Evolutionary conservation across 2,113 vertebrate genomes (phyloP), one percentile per base, ranked within the genome.

Genomic region (Marcusenius ussheri): DNA sequence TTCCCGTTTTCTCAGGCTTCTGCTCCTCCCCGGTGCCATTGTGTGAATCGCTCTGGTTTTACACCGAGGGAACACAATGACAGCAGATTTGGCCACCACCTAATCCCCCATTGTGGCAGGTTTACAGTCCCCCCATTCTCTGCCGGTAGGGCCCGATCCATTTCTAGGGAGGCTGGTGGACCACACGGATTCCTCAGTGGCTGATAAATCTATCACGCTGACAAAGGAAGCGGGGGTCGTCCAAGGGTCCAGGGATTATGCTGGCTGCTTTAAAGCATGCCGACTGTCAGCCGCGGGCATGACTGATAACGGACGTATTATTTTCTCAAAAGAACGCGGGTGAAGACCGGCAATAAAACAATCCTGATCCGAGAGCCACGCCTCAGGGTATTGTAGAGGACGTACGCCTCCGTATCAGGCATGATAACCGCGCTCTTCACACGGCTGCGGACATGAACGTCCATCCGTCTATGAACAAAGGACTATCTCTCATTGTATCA

Each of bases 271-370:
- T 91, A 93, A 90, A 91, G 90, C 89, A 91, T 89, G 89, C 84
- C 13, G 90, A 92, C 90, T 91, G 92, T 93, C 92, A 91, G 89
- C 90, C 85, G 42, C 90, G 90, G 91, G 90, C 80, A 58, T 90
- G 90, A 92, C 91, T 92, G 93, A 93, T 93, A 93, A 92, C 91
- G 87, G 83, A 85, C 90, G 90, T 90, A 92, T 93, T 92, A 93
- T 91, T 92, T 91, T 90, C 91, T 89, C 91, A 87, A 74, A 84
- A 91, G 85, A 91, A 21, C 51, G 89, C 51, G 62, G 85, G 86
- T 47, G 89, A 90, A 90, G 89, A 92, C 86, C 90, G 90, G 91
- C 89, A 89, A 92, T 93, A 92, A 93, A 90, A 74, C 91, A 58
- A 90, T 91, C 92, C 74, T 56, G 90, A 90, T 92, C 90, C 91